Conservation (phyloP, 2,113 vertebrate genomes). For the Sarotherodon lohbergeri region DNA sequence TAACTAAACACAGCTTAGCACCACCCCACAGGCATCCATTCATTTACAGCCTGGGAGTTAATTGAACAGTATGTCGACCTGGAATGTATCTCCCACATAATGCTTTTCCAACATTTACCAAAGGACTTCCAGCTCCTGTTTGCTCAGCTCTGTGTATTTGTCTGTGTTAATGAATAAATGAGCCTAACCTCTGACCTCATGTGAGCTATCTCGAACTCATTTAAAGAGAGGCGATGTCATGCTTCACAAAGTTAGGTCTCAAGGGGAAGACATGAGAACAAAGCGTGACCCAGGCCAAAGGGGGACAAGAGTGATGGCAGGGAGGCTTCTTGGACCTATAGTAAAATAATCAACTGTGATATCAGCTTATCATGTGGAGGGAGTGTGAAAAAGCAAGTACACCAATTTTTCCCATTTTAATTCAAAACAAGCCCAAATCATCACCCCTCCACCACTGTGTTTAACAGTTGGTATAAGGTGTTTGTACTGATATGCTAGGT, state of each 20-base stretch:
- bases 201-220: slow-evolving; percentile 16
- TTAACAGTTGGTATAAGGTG: not conserved
- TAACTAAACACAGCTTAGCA: not conserved
- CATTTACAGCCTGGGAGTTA: slow-evolving; percentile 29
- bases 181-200: slow-evolving; percentile 55
- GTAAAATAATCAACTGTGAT: not conserved
- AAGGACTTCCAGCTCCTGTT: slow-evolving; percentile 47
- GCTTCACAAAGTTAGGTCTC: slow-evolving; percentile 19
- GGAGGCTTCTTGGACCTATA: not conserved
- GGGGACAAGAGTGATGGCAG: not conserved
- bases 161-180: slow-evolving; percentile 62
- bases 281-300: not conserved
- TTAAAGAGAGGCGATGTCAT: not conserved
- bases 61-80: slow-evolving; percentile 44
- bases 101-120: slow-evolving; percentile 31
- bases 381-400: not conserved
- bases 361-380: not conserved
- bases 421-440: not conserved
- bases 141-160: slow-evolving; percentile 48
- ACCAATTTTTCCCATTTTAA: not conserved
- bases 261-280: slow-evolving; percentile 16
- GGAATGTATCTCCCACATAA: slow-evolving; percentile 48
- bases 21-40: not conserved
- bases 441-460: not conserved
- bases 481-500: not conserved